Evolutionary conservation across 2,888 invertebrate species (phyloP), one percentile per base, ranked within the genome.

Genomic region (Leptogaster cylindrica): DNA sequence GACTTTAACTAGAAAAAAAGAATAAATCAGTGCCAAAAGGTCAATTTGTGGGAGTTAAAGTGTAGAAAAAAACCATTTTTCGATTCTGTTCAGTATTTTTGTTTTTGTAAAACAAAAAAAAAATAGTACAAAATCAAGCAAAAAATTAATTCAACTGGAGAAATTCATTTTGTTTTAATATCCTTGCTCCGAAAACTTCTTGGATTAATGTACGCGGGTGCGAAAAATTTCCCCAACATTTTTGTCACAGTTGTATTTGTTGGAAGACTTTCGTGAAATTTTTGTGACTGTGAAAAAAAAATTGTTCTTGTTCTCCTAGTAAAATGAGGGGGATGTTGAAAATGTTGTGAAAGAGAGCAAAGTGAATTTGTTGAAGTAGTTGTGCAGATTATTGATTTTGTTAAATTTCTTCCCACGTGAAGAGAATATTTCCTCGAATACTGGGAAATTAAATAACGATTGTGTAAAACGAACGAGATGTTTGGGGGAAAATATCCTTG

Each of bases 301-400:
- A 14, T 28, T 8, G 18, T 31, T 44, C 61, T 28, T 18, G 5
- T 27, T 7, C 14, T 3, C n/a, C n/a, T n/a, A n/a, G n/a, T n/a
- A n/a, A n/a, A n/a, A 58, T n/a, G 12, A 44, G 28, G 41, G 61
- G 61, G 61, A 14, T 41, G 18, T 44, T 16, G 3, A 33, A 61
- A 48, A 23, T n/a, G n/a, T 6, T 25, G 10, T 14, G 27, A 25
- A 41, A 61, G 61, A 61, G 61, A 61, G 55, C 12, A 33, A 44
- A 61, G 44, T 61, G 27, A 41, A 18, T 27, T 16, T 61, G 61
- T 61, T n/a, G n/a, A n/a, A 44, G 44, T 61, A 61, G 61, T 61
- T 41, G 61, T 33, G 61, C 44, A 44, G 44, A 61, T 61, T 61
- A 61, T 61, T 61, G 61, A 61, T 61, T 61, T 61, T 61, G 23